Percentiles rank a stretch among this genome's conserved stretches.
These are phyloP conservation scores for Plecotus auritus DNA, from an alignment of 2,113 vertebrate genomes.

Conservation along the genomic window DNA sequence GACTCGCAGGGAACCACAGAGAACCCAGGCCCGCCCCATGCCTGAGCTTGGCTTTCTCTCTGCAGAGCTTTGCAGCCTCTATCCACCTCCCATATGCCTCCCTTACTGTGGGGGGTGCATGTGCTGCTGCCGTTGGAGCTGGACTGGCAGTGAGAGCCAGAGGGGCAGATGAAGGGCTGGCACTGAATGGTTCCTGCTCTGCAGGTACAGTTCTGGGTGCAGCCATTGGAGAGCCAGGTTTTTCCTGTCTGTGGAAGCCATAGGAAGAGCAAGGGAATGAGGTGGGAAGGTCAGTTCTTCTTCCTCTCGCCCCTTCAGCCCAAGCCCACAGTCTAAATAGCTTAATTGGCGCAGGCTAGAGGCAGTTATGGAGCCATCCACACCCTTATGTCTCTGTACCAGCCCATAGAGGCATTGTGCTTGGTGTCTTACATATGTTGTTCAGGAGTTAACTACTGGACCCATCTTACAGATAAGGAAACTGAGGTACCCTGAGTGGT, in stretches of 20 bases:
- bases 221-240: slow-evolving; percentile 81
- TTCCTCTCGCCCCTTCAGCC: not conserved
- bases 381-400: too few relatives aligned
- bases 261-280: not conserved
- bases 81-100: not conserved
- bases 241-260: slow-evolving; percentile 79
- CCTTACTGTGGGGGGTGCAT: slow-evolving; percentile 78
- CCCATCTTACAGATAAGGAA: not conserved
- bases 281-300: not conserved
- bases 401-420: not conserved
- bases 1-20: too few relatives aligned
- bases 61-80: not conserved
- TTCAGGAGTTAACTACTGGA: not conserved
- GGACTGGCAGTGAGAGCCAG: slow-evolving; percentile 78
- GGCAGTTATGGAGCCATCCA: not conserved
- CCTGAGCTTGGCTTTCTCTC: not conserved
- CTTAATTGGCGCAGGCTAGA: not conserved
- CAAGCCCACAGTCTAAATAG: not conserved
- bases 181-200: slow-evolving; percentile 75
- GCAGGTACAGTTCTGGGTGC: slow-evolving; percentile 79
- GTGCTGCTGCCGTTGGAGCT: slow-evolving; percentile 58
- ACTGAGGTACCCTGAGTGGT: not conserved
- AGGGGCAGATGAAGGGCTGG: slow-evolving; percentile 73
- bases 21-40: not conserved
- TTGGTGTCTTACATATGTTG: not conserved